phyloP scores from a whole-genome alignment of 2,888 invertebrate genomes.

The Hylaea fasciaria region DNA sequence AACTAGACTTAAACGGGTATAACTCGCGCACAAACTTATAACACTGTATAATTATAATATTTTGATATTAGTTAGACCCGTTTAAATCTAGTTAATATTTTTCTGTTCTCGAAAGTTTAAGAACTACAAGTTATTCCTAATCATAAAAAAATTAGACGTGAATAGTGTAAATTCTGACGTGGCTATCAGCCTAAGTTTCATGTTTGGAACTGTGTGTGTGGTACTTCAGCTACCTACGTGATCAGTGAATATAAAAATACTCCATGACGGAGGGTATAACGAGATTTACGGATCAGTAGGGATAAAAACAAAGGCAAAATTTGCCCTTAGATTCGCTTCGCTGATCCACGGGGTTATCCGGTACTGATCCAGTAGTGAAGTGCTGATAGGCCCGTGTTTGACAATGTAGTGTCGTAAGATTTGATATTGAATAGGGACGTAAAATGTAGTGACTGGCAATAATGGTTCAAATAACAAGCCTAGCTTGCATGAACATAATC shows the following conservation, averaged over 20 bases:
- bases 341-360: slow-evolving; percentile 59
- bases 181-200: no score
- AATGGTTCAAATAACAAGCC: neutral
- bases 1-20: no score
- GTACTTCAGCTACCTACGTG: slow-evolving; percentile 36
- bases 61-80: no score
- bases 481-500: no score
- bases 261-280: slow-evolving; percentile 57
- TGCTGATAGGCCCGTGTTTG: slow-evolving; percentile 22
- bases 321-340: slow-evolving; percentile 65
- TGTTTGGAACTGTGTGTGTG: no score
- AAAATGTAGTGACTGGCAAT: slow-evolving; percentile 16
- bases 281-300: slow-evolving; percentile 64
- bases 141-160: no score
- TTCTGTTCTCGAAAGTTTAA: no score
- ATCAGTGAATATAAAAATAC: slow-evolving; percentile 61
- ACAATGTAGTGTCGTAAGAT: slow-evolving; percentile 14
- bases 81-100: no score
- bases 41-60: no score
- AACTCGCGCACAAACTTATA: no score
- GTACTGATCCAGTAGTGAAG: slow-evolving; percentile 52
- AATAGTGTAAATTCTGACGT: no score
- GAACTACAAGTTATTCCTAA: no score
- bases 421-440: slow-evolving; percentile 11
- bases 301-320: slow-evolving; percentile 71